These are phyloP conservation scores for Agrotis ipsilon DNA, from an alignment of 2,888 invertebrate genomes.

Conservation along the genomic window DNA sequence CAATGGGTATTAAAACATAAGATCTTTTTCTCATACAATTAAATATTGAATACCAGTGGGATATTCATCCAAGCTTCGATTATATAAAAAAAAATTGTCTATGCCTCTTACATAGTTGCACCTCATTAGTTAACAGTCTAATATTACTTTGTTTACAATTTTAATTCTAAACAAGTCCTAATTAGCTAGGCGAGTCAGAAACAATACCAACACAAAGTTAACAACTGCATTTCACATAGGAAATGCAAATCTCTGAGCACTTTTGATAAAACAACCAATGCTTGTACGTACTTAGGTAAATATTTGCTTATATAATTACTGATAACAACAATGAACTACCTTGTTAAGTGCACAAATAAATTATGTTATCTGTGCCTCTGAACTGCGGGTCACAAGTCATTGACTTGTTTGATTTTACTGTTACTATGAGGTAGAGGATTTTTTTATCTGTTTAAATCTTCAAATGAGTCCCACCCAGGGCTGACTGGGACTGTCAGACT, in stretches of 20 bases:
- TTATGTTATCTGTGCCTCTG: constrained; percentile 71
- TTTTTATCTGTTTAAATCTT: too few relatives aligned
- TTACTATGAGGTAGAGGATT: constrained; percentile 59
- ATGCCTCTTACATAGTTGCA: too few relatives aligned
- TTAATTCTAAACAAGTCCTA: not conserved
- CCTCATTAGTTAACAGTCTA: too few relatives aligned
- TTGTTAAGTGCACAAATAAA: constrained; percentile 72
- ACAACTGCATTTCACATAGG: constrained; percentile 16
- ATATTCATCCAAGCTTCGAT: not conserved
- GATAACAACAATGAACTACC: constrained; percentile 54
- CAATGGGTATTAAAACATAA: not conserved
- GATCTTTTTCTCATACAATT: not conserved
- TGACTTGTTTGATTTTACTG: constrained; percentile 62
- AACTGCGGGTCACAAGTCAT: constrained; percentile 73
- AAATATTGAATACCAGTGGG: not conserved
- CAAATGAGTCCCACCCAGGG: too few relatives aligned
- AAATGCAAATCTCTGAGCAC: constrained; percentile 23
- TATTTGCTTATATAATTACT: constrained; percentile 46
- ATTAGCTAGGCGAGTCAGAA: not conserved
- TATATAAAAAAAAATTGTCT: not conserved
- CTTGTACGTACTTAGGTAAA: constrained; percentile 13
- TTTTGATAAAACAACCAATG: constrained; percentile 25
- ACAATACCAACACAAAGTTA: not conserved
- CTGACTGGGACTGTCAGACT: too few relatives aligned
- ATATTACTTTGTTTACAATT: not conserved